Base-by-base conservation (phyloP, 2,113 vertebrate species). In the Porphyrio hochstetteri region DNA sequence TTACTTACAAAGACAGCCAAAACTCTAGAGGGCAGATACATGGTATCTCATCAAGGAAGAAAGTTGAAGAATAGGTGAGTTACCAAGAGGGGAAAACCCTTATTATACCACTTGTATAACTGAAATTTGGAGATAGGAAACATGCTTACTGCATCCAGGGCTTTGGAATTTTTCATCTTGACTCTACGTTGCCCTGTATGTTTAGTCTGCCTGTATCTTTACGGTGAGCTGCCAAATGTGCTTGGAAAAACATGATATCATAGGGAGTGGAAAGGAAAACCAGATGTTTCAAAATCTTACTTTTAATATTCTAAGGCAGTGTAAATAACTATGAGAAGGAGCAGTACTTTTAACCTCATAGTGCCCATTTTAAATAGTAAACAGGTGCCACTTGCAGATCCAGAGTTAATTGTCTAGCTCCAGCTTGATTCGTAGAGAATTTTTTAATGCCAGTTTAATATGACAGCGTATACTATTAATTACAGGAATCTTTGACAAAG, bases 171-270 rank as follows among this genome's bases (percentile, higher is more conserved):
- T 91, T 93, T 94, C 71, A 35, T 90, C 88, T 77, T 81, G 85
- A 94, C 92, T 97, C 71, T 69, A 2, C 40, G 3, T 87, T 91
- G 70, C 81, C 83, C 74, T 79, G 61, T 88, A 5, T 95, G 93
- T 96, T 97, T 96, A 96, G 95, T 95, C 93, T 95, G 92, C 86
- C 93, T 91, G 81, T 96, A 93, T 96, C 96, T 96, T 93, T 91
- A 56, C 74, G 21, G 52, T 46, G 46, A 76, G 83, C 86, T 97
- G 96, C 96, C 96, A 97, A 93, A 70, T 74, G 81, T 82, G 46
- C 93, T 93, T 93, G 96, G 96, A 97, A 96, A 96, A 97, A 95
- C 91, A 80, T 97, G 96, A 94, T 94, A 93, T 96, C 96, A 97
- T 87, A 93, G 89, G 86, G 89, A 86, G 94, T 96, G 93, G 95